phyloP scores from a whole-genome alignment of 2,888 invertebrate genomes.

The Myathropa florea region DNA sequence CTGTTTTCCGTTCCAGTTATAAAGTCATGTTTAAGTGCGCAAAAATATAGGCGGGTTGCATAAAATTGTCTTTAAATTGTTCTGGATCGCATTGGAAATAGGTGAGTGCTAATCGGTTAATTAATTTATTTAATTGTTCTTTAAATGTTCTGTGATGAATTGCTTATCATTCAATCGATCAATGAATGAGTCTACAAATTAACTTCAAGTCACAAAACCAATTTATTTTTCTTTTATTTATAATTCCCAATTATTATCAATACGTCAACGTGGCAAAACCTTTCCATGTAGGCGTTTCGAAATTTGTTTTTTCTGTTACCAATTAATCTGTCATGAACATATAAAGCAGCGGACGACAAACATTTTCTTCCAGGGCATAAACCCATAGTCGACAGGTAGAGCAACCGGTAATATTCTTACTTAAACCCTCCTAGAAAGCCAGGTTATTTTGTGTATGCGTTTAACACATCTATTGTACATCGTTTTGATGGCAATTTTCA shows the following conservation, averaged over 20 bases:
- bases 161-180: not conserved
- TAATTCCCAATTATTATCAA: constrained; percentile 58
- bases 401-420: not conserved
- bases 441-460: constrained; percentile 55
- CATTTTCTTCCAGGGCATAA: constrained; percentile 22
- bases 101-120: too few species aligned
- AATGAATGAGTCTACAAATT: not conserved
- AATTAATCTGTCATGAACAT: constrained; percentile 63
- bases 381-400: constrained; percentile 27
- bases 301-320: constrained; percentile 43
- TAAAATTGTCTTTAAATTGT: too few species aligned
- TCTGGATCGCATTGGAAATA: too few species aligned
- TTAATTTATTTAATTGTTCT: too few species aligned
- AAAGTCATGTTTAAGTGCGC: too few species aligned
- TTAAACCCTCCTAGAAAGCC: not conserved
- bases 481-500: constrained; percentile 64
- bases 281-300: constrained; percentile 29
- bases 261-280: constrained; percentile 12
- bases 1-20: too few species aligned
- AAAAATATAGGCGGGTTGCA: too few species aligned
- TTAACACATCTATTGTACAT: constrained; percentile 70
- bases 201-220: constrained; percentile 22
- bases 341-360: constrained; percentile 29
- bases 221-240: constrained; percentile 30
- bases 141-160: not conserved